Evolutionary conservation across 2,888 invertebrate genomes (phyloP), one percentile per base, ranked within the genome.

Genomic region (Leucoma salicis): DNA sequence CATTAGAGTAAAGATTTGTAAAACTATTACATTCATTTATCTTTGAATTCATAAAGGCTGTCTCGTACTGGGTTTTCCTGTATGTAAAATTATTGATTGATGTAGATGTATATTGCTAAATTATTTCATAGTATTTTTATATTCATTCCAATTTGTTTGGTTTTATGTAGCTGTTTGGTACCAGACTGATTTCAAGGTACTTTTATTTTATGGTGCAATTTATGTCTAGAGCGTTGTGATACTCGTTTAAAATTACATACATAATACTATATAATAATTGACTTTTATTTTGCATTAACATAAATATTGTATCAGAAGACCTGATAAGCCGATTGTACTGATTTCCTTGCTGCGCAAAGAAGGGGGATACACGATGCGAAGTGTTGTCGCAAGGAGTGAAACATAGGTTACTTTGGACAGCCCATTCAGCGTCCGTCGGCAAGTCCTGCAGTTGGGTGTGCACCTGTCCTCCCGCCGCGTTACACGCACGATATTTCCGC

Each of bases 221-320:
- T 86, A 85, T 84, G 81, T 89, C 81, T 88, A 88, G 87, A 87
- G 86, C 87, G 87, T 89, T 89, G 89, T 89, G 89, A 89, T 89
- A 89, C 88, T 86, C 84, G 85, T 88, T 89, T 89, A 82, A 82
- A 84, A 86, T 85, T 87, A 86, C 78, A 83, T 83, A 83, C 21
- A 21, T 21, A 8, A 21, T 21, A 21, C 21, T 8, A 21, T 21
- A 21, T 27, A 83, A 71, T 59, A 58, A 66, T 36, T 38, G 40
- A 52, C 36, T 64, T 70, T 62, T 56, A 57, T 64, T 67, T 38
- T 36, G 29, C 29, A 3, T n/a, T 21, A 2, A n/a, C n/a, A n/a
- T n/a, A n/a, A n/a, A n/a, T n/a, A n/a, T n/a, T n/a, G n/a, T n/a
- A n/a, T n/a, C n/a, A n/a, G n/a, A n/a, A n/a, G n/a, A n/a, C n/a